Evolutionary conservation across 2,888 invertebrate genomes (phyloP).

Genomic region (Sepiola atlantica): DNA sequence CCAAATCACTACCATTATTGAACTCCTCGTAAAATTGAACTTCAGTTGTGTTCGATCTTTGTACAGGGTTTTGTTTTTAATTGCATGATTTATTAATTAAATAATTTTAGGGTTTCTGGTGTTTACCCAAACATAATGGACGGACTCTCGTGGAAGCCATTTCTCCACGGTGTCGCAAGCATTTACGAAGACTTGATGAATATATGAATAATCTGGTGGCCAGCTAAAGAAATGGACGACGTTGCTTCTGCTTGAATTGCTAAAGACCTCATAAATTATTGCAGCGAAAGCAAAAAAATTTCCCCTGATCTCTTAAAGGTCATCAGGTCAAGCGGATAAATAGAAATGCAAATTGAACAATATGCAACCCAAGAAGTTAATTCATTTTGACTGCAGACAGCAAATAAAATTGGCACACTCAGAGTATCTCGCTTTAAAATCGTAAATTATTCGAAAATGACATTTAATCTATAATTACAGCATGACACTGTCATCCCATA

Average conservation of each 20-base stretch:
- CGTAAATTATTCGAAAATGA: background rate
- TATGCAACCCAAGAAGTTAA: constrained; percentile 7
- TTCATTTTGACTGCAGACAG: background rate
- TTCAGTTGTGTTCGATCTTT: no score
- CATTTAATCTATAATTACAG: background rate
- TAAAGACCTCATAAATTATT: background rate
- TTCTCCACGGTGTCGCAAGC: background rate
- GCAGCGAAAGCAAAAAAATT: background rate
- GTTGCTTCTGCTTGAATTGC: constrained; percentile 32
- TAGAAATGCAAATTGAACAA: constrained; percentile 18
- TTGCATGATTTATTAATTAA: no score
- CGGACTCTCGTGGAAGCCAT: background rate
- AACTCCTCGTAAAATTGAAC: no score
- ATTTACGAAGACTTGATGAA: background rate
- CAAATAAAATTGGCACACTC: background rate
- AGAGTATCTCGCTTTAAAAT: background rate
- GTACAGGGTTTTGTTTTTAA: no score
- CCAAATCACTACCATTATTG: no score
- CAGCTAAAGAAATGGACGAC: constrained; percentile 4
- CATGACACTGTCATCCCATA: background rate
- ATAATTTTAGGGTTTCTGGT: background rate
- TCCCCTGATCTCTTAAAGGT: background rate
- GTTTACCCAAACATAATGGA: background rate
- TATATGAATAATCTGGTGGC: background rate
- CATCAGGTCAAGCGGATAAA: constrained; percentile 20